These are phyloP conservation scores for Trachelus troglodyta DNA, from an alignment of 2,888 invertebrate genomes.

Conservation along the genomic window DNA sequence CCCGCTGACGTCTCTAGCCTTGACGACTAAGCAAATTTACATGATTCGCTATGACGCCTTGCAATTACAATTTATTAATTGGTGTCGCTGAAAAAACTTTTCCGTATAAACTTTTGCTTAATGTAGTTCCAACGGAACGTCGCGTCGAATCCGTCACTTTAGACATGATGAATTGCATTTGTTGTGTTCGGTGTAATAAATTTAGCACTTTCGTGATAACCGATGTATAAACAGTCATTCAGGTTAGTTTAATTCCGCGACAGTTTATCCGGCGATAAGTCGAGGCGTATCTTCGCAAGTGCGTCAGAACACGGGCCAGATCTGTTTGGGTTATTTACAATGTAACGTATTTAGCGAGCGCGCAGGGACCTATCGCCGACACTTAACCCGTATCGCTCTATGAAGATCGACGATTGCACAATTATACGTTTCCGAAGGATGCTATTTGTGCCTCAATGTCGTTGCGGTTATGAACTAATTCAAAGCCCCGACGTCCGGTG, in stretches of 20 bases:
- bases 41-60: not conserved
- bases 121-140: not conserved
- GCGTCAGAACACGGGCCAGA: not conserved
- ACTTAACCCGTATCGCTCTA: not conserved
- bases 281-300: not conserved
- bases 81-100: not conserved
- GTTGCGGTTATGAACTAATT: constrained; percentile 3
- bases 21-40: not conserved
- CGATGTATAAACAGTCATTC: not conserved
- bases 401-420: not conserved
- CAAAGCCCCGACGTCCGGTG: constrained; percentile 9
- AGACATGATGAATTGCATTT: not conserved
- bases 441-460: not conserved
- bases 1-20: not conserved
- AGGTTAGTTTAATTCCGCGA: not conserved
- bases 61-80: not conserved
- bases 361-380: not conserved
- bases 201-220: not conserved
- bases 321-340: not conserved
- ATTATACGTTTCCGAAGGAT: not conserved
- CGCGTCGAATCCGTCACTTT: not conserved
- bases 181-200: not conserved
- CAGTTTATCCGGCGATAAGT: not conserved
- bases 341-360: not conserved
- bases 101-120: not conserved